These are phyloP conservation scores for Spheniscus humboldti DNA, from an alignment of 2,797 vertebrate genomes.

Conservation along the genomic window DNA sequence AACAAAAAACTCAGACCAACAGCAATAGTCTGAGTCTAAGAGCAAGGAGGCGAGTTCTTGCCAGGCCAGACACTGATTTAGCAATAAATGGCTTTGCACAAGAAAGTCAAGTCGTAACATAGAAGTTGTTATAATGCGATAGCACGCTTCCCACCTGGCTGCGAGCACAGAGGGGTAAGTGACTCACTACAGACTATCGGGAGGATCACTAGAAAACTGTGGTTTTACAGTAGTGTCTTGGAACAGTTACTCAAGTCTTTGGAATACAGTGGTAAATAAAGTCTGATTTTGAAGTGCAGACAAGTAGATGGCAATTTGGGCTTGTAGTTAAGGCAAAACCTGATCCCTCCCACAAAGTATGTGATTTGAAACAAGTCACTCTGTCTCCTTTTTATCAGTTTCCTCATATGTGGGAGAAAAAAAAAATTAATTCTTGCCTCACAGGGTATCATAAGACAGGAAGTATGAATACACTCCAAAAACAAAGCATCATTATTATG, in stretches of 20 bases:
- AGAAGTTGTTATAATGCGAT: rapidly evolving
- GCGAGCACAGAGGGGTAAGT: rapidly evolving
- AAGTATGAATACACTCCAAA: not conserved
- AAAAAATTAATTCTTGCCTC: not conserved
- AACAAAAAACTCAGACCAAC: not conserved
- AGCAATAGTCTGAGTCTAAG: not conserved
- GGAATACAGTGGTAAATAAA: not conserved
- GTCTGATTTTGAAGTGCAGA: not conserved
- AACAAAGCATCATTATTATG: not conserved
- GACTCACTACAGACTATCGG: not conserved
- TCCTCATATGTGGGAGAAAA: not conserved
- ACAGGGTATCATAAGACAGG: not conserved
- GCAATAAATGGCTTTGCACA: not conserved
- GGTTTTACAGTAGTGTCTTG: not conserved
- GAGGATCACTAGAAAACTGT: not conserved
- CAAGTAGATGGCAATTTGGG: not conserved
- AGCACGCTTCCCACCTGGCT: not conserved
- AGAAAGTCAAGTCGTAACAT: not conserved
- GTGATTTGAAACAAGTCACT: not conserved
- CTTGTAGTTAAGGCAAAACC: not conserved
- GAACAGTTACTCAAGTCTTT: not conserved
- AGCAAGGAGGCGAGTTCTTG: not conserved
- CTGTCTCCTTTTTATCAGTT: not conserved
- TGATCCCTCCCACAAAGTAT: not conserved
- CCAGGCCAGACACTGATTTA: not conserved